Percentiles rank a stretch among this genome's conserved stretches.
These are phyloP conservation scores for Anguilla japonica DNA, from an alignment of 2,113 vertebrate genomes.

Conservation along the genomic window DNA sequence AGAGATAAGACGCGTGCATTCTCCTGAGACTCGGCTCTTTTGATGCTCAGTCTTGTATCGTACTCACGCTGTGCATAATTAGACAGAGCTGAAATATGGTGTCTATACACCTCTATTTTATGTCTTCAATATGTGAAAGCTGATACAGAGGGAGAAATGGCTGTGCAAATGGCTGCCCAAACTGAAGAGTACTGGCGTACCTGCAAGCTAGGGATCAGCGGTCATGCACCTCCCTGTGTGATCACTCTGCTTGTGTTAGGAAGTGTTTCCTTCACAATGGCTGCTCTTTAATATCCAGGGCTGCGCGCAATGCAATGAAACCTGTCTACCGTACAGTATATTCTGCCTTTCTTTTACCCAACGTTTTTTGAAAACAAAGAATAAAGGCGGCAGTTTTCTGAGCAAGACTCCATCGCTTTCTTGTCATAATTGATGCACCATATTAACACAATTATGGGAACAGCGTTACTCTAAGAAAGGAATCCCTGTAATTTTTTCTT, in stretches of 20 bases:
- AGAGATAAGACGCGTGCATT: background rate
- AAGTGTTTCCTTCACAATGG: no score
- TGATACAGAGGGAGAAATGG: no score
- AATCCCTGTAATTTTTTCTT: background rate
- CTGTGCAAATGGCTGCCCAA: no score
- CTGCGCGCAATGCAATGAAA: no score
- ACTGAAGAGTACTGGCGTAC: no score
- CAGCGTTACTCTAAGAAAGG: background rate
- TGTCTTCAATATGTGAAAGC: background rate
- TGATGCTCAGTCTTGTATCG: background rate
- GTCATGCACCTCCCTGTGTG: no score
- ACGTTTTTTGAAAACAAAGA: background rate
- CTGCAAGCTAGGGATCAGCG: no score
- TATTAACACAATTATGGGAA: background rate
- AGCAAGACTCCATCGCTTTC: background rate
- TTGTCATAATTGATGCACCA: background rate
- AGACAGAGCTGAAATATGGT: background rate
- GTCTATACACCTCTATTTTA: background rate
- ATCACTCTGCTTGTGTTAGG: no score
- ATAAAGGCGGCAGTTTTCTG: background rate
- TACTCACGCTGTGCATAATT: constrained; percentile 13
- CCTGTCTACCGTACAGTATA: background rate
- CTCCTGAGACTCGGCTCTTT: background rate
- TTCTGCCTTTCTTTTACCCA: background rate
- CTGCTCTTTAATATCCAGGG: no score